A percentile compares a stretch with the other conserved stretches of the same genome.
phyloP scores from a whole-genome alignment of 2,888 invertebrate species.

The Melitaea athalia region DNA sequence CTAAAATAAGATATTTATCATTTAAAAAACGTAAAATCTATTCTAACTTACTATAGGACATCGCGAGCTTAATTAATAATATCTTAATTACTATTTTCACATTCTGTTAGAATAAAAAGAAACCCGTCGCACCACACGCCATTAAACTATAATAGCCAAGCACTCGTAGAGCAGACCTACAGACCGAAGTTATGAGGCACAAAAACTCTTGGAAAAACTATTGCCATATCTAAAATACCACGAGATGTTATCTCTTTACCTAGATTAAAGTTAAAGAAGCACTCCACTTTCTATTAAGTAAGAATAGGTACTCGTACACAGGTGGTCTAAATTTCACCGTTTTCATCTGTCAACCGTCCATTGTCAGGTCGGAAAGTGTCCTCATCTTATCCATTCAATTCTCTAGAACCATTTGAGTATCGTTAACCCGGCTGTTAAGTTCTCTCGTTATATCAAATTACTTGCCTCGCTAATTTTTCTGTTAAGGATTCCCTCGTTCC shows the following conservation, averaged over 20 bases:
- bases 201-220: too few species aligned
- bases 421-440: constrained; percentile 6
- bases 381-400: constrained; percentile 9
- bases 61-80: too few species aligned
- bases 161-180: too few species aligned
- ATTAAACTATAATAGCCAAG: too few species aligned
- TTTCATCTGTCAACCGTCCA: constrained; percentile 3
- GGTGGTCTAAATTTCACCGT: background rate
- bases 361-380: constrained; percentile 2
- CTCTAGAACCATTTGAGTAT: constrained; percentile 2
- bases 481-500: background rate
- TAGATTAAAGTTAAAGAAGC: background rate
- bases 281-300: background rate
- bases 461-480: background rate
- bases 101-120: too few species aligned
- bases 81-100: too few species aligned
- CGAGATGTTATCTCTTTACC: background rate
- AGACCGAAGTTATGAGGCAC: too few species aligned
- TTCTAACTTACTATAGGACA: too few species aligned
- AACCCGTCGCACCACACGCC: too few species aligned
- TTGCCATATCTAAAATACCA: background rate
- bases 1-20: too few species aligned
- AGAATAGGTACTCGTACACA: background rate
- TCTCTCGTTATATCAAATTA: constrained; percentile 4
- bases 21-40: too few species aligned